phyloP scores from a whole-genome alignment of 2,113 vertebrate species.

The Sphyrna mokarran region DNA sequence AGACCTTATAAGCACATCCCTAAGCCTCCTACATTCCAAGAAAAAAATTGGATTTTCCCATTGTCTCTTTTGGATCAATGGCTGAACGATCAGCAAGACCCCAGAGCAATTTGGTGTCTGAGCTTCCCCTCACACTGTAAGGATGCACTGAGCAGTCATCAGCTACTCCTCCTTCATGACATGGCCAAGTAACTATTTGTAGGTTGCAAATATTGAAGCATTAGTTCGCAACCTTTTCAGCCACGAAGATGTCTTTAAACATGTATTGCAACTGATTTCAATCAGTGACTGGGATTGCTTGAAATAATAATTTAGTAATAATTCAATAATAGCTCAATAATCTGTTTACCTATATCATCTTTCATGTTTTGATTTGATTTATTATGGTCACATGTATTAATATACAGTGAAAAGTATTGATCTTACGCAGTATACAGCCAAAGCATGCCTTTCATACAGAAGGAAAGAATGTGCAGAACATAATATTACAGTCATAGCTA shows the following conservation, averaged over 20 bases:
- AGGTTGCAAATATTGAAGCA: background rate
- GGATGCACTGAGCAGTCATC: background rate
- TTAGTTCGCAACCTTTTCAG: background rate
- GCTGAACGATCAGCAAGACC: no score
- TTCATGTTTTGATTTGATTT: no score
- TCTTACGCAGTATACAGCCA: no score
- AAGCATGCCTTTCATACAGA: no score
- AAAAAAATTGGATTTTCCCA: no score
- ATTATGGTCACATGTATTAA: no score
- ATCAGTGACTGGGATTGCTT: background rate
- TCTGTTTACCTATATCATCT: background rate
- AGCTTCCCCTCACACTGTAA: background rate
- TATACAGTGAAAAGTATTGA: no score
- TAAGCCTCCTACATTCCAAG: no score
- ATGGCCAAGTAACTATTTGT: background rate
- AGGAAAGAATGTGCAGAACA: no score
- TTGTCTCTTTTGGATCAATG: no score
- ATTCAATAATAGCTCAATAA: background rate
- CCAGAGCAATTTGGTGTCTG: background rate
- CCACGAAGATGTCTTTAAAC: background rate
- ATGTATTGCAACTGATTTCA: background rate
- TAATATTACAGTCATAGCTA: no score
- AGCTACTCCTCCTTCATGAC: background rate
- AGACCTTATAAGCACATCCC: no score
- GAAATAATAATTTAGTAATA: background rate